A percentile compares a stretch with the other conserved stretches of the same genome.
Evolutionary conservation across 30 jellyfish, hydroid and myxozoan species (phyloP).

Genomic region (Haliclystus octoradiatus): DNA sequence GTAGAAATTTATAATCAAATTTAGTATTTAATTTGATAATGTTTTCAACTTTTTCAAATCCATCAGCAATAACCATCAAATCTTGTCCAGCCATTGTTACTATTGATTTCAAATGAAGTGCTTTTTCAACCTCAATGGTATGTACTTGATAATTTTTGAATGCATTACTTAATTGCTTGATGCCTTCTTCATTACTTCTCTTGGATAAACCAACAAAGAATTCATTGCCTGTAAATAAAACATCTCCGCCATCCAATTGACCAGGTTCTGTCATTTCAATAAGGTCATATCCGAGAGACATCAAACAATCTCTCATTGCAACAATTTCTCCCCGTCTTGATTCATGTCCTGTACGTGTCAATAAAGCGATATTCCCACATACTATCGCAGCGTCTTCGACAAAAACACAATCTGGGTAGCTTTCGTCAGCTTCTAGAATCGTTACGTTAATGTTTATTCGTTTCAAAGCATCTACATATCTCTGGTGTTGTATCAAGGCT

Average conservation of each 20-base stretch:
- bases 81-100: constrained; percentile 55
- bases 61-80: constrained; percentile 38
- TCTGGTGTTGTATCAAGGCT: constrained; percentile 36
- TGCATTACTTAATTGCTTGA: constrained; percentile 10
- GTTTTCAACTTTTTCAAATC: constrained; percentile 29
- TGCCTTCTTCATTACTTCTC: constrained; percentile 59
- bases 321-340: constrained; percentile 23
- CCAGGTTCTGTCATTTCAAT: constrained; percentile 71
- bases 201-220: constrained; percentile 73
- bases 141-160: constrained; percentile 72
- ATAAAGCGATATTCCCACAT: constrained; percentile 41
- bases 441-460: constrained; percentile 44
- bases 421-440: constrained; percentile 67
- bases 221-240: constrained; percentile 78
- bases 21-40: constrained; percentile 36
- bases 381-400: constrained; percentile 92
- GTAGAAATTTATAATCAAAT: constrained; percentile 17
- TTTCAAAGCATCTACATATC: constrained; percentile 23
- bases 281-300: constrained; percentile 5
- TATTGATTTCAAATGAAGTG: constrained; percentile 65
- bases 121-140: constrained; percentile 18
- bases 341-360: constrained; percentile 68
- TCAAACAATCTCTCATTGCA: constrained; percentile 12
- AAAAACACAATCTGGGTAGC: constrained; percentile 86
- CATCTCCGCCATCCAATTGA: constrained; percentile 89